Base-by-base conservation (phyloP, 2,797 vertebrate genomes). In the Alcedo atthis region DNA sequence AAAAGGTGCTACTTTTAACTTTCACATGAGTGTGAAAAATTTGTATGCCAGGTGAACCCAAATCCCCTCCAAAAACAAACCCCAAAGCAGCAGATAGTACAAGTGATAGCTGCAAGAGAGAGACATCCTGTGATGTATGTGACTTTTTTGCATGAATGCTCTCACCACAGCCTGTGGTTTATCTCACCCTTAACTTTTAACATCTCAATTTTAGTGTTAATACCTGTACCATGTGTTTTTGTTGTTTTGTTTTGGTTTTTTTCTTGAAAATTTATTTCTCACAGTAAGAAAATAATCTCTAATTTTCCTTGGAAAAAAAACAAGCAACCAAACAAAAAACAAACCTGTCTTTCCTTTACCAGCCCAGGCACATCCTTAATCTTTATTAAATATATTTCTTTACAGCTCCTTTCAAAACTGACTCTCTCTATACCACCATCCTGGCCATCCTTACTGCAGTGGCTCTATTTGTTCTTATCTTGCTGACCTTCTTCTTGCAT, bases 401-500 rank as follows among this genome's bases (percentile, higher is more conserved):
- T 87, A 32, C 81, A 94, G 79, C 3, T 28, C 2, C 6, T 14
- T 1, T 28, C 8, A 3, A 7, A 2, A 15, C 7, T 16, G 70
- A 43, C 11, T 78, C 77, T 14, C 5, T 6, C 0, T 79, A 81
- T 10, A 87, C 71, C 69, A 76, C 57, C 55, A 20, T 91, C 30
- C 18, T 97, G 96, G 91, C 91, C 13, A 16, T 84, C 25, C 87
- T 97, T 24, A 81, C 74, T 3, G 90, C 93, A 8, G 66, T 80
- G 21, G 90, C 80, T 6, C 24, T 95, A 0, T 85, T 95, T 14
- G 49, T 96, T 53, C 89, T 98, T 10, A 19, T 97, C 54, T 69
- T 98, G 78, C 87, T 94, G 26, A 87, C 68, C 1, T 59, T 91
- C 74, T 77, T 96, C 66, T 81, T 98, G 15, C 86, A 95, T 49